Evolutionary conservation across 2,113 vertebrate genomes (phyloP).

Genomic region (Aythya baeri): DNA sequence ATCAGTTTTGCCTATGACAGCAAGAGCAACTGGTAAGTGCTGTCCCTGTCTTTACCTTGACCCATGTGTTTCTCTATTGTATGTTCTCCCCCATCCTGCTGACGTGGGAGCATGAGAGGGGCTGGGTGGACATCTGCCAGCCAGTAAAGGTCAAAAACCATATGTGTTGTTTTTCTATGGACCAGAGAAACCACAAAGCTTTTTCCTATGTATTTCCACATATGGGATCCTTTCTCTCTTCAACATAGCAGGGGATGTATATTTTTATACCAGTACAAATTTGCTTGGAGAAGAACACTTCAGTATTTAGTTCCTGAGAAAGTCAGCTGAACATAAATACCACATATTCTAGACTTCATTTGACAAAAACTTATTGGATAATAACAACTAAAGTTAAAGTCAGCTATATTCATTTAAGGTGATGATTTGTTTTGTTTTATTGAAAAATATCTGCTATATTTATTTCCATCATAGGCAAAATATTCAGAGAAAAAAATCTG

Average conservation of each 20-base stretch:
- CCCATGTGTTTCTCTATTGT: background rate
- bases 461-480: background rate
- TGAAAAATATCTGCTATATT: background rate
- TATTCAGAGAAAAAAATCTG: background rate
- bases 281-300: background rate
- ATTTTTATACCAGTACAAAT: background rate
- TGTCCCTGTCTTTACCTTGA: background rate
- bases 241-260: rapidly evolving
- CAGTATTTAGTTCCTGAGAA: background rate
- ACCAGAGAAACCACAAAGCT: background rate
- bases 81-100: background rate
- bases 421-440: background rate
- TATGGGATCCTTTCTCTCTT: background rate
- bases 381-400: background rate
- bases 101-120: background rate
- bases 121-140: too few species aligned
- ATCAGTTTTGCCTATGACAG: background rate
- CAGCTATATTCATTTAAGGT: background rate
- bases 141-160: background rate
- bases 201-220: background rate
- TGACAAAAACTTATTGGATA: background rate
- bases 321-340: background rate
- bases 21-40: background rate
- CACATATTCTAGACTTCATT: background rate
- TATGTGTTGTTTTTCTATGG: background rate